Percentiles rank a stretch among this genome's conserved stretches.
These are phyloP conservation scores for Villa cingulata DNA, from an alignment of 2,888 invertebrate genomes.

Conservation along the genomic window DNA sequence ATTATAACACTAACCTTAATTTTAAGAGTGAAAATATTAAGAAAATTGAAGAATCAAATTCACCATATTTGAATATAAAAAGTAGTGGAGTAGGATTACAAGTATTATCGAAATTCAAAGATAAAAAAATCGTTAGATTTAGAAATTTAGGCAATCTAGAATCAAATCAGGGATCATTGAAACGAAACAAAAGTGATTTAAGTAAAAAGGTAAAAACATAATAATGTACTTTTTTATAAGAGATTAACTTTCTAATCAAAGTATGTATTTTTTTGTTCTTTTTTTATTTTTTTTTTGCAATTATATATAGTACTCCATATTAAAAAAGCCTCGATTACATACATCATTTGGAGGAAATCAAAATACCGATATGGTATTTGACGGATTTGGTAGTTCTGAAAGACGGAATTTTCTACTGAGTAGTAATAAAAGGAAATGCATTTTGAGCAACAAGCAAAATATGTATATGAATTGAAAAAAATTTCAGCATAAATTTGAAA, in stretches of 20 bases:
- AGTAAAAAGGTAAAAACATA: conserved; percentile 26
- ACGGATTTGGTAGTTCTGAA: conserved; percentile 31
- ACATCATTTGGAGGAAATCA: conserved; percentile 13
- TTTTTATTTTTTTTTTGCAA: not conserved
- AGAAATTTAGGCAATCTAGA: not conserved
- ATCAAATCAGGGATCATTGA: conserved; percentile 18
- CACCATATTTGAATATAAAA: conserved; percentile 45
- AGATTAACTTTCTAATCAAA: too few species aligned
- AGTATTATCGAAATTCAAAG: conserved; percentile 26
- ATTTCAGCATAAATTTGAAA: too few species aligned
- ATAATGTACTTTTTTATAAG: too few species aligned
- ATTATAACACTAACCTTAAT: too few species aligned
- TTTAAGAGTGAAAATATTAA: conserved; percentile 31
- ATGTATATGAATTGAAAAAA: not conserved
- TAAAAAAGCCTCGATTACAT: conserved; percentile 29
- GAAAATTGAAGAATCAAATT: conserved; percentile 41
- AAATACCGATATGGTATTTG: conserved; percentile 21
- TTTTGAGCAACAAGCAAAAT: not conserved
- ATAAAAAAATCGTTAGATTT: not conserved
- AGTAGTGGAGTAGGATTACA: conserved; percentile 40
- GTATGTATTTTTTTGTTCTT: too few species aligned
- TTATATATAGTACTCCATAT: conserved; percentile 28
- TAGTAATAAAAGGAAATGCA: not conserved
- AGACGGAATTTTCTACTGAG: conserved; percentile 10
- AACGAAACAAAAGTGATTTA: conserved; percentile 23